Evolutionary conservation across 2,113 vertebrate species (phyloP), one percentile per base, ranked within the genome.

Genomic region (Gorsachius goisagi): DNA sequence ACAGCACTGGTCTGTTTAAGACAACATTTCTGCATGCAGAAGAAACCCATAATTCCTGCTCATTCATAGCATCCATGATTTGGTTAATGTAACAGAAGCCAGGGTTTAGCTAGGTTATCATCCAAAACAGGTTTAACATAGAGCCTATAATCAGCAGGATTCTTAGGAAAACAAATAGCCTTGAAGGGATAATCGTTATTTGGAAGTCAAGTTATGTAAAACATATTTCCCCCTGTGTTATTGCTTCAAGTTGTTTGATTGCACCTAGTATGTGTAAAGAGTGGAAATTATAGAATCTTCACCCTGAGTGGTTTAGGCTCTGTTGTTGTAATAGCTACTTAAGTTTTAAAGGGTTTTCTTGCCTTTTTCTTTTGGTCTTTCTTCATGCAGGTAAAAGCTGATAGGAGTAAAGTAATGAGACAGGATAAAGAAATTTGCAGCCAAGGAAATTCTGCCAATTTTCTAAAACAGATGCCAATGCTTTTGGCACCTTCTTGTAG

Each of bases 161-260:
- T 84, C 96, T 96, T 95, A 91, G 91, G 88, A 96, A 96, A 94
- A 95, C 93, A 97, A 96, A 95, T 76, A 95, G 93, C 85, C 96
- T 97, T 88, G 94, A 92, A 98, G 93, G 94, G 88, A 95, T 96
- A 97, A 98, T 96, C 96, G 0, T 68, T 89, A 79, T 91, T 97
- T 95, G 88, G 96, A 97, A 98, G 97, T 94, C 93, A 91, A 96
- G 92, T 96, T 97, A 97, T 97, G 96, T 95, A 97, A 96, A 98
- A 96, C 93, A 85, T 68, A 84, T 95, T 98, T 95, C 89, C 90
- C 59, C 97, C 84, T 94, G 92, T 97, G 96, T 95, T 97, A 93
- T 92, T 83, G 85, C 94, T 96, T 87, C 75, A 92, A 93, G 94
- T 93, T 86, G n/a, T 94, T 91, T 96, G 88, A 92, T 90, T 96